Percentiles rank a stretch among this genome's conserved stretches.
These are phyloP conservation scores for Lasioglossum villosulum DNA, from an alignment of 2,888 invertebrate genomes.

Conservation along the genomic window DNA sequence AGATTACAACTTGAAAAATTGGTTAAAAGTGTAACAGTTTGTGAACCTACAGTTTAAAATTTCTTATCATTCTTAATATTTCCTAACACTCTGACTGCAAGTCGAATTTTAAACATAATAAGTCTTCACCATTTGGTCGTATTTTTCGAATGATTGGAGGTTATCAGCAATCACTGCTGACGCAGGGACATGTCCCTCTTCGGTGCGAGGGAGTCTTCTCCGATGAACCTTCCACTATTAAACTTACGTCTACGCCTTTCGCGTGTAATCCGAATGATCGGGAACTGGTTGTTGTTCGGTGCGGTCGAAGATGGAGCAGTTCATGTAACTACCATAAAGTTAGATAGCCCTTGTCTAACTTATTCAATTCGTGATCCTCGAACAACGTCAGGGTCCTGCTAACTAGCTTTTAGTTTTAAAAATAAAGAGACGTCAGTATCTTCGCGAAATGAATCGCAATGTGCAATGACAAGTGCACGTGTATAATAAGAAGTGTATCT, in stretches of 20 bases:
- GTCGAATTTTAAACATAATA: neutral
- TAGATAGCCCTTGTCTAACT: conserved; percentile 1
- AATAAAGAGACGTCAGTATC: neutral
- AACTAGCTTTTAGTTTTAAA: neutral
- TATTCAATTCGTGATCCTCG: neutral
- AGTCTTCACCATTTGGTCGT: neutral
- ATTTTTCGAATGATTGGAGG: conserved; percentile 18
- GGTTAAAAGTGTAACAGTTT: no score
- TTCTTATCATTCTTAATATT: no score
- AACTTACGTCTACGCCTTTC: conserved; percentile 70
- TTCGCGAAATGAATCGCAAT: neutral
- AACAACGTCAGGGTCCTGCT: neutral
- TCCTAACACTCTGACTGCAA: neutral
- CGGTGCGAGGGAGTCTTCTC: conserved; percentile 11
- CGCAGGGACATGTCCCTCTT: conserved; percentile 28
- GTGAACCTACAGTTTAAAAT: no score
- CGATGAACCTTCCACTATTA: conserved; percentile 37
- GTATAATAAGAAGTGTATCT: neutral
- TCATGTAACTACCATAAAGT: conserved; percentile 25
- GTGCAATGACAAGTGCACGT: neutral
- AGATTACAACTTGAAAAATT: no score
- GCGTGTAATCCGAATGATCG: conserved; percentile 62
- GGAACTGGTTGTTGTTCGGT: conserved; percentile 41
- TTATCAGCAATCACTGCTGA: conserved; percentile 41
- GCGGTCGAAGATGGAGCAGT: conserved; percentile 34